Base-by-base conservation (phyloP, 2,113 vertebrate genomes). In the Ramphastos sulfuratus region DNA sequence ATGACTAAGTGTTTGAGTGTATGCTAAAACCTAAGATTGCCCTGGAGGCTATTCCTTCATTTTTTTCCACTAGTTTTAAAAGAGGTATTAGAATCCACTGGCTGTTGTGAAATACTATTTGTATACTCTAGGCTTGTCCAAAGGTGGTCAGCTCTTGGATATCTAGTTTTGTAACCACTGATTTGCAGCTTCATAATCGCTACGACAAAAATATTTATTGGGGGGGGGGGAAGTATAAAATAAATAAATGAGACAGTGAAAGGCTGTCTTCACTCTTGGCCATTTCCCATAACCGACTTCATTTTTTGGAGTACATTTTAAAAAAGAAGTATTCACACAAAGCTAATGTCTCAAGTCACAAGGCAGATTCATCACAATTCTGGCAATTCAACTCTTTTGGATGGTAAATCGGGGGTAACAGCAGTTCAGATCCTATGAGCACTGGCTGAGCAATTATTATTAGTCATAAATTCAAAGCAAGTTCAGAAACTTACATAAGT, bases 381-480 rank as follows among this genome's bases (percentile, higher is more conserved):
- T 86, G 90, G 80, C 82, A 88, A 63, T 63, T 85, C 48, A 74
- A 25, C 21, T 75, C 21, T 42, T 33, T 75, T 78, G 64, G 58
- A 65, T 9, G 87, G 82, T 71, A 95, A 93, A 72, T 42, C 61
- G 69, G 20, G 59, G 61, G 64, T 48, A 94, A 88, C 31, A 92
- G 86, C 82, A 95, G 91, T 93, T 95, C 95, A 85, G 75, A 83
- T 77, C 73, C 73, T 81, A 25, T 74, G 84, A 96, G 84, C 76
- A 80, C 46, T 88, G 65, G 63, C 50, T 92, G 74, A 96, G 73
- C 74, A 88, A 94, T 85, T 87, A 73, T 59, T 85, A 93, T 82
- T 94, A 92, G 90, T 93, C 90, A 95, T 79, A 92, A 92, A 92
- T 75, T 71, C 65, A 91, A 93, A 88, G 76, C 27, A 67, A 39